phyloP scores from a whole-genome alignment of 2,797 vertebrate species.

The Falco columbarius region DNA sequence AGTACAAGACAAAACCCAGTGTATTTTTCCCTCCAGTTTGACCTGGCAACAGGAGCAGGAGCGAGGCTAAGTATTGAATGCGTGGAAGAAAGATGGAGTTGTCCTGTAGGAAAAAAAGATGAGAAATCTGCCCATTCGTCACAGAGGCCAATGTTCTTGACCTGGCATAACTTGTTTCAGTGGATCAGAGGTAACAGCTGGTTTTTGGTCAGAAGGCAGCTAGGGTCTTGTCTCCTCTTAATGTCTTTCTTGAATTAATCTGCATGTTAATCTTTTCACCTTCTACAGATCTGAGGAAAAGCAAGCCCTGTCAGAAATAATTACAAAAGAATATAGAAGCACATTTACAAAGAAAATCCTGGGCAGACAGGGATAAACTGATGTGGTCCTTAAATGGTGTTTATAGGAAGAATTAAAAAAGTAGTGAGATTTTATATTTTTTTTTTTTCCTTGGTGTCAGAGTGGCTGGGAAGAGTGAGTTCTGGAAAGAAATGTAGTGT shows the following conservation, averaged over 20 bases:
- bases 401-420: background rate
- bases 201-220: background rate
- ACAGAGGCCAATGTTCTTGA: background rate
- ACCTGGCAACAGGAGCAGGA: background rate
- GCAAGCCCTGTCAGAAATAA: background rate
- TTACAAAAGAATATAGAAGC: background rate
- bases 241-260: background rate
- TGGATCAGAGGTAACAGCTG: background rate
- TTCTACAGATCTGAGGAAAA: background rate
- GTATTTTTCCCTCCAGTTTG: background rate
- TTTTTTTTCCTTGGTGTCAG: background rate
- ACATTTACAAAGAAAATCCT: background rate
- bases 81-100: background rate
- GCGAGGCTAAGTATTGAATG: background rate
- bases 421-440: background rate
- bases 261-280: background rate
- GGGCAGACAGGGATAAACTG: background rate
- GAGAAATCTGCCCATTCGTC: background rate
- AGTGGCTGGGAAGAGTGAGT: background rate
- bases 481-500: background rate
- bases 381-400: background rate
- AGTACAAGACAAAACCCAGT: background rate
- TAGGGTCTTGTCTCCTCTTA: background rate
- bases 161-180: background rate
- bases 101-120: background rate